phyloP scores from a whole-genome alignment of 2,113 vertebrate species.

The Xyliphius kryptos region DNA sequence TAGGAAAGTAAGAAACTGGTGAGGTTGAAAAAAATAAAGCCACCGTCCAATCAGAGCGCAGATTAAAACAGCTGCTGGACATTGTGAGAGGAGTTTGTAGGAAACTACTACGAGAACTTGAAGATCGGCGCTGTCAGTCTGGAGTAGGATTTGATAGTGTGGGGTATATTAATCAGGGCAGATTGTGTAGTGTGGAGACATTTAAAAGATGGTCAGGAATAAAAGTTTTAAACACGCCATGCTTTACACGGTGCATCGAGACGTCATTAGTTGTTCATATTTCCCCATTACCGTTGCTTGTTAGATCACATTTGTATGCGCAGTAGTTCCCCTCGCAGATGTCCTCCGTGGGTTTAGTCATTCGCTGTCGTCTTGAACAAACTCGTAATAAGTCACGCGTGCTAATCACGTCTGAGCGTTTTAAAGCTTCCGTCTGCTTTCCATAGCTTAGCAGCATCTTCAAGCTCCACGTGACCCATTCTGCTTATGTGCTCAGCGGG shows the following conservation, averaged over 20 bases:
- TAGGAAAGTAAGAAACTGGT: no score
- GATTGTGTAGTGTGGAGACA: no score
- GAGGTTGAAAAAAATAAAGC: no score
- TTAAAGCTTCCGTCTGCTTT: no score
- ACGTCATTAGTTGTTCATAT: not conserved
- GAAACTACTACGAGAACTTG: no score
- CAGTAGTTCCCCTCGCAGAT: not conserved
- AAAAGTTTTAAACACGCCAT: not conserved
- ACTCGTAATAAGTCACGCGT: not conserved
- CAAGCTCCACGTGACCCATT: not conserved
- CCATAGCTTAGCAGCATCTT: slow-evolving; percentile 1
- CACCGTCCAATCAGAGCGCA: no score
- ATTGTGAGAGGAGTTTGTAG: no score
- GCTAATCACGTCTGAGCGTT: not conserved
- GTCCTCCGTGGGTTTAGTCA: not conserved
- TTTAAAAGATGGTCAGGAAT: no score
- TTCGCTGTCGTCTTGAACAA: slow-evolving; percentile 6
- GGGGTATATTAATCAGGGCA: no score
- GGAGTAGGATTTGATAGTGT: no score
- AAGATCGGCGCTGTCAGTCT: no score
- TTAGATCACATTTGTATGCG: not conserved
- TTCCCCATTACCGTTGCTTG: not conserved
- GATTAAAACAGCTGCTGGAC: no score
- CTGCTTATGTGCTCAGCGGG: slow-evolving; percentile 13
- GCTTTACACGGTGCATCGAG: not conserved